These are phyloP conservation scores for Troides oblongomaculatus DNA, from an alignment of 2,888 invertebrate species.

Conservation along the genomic window DNA sequence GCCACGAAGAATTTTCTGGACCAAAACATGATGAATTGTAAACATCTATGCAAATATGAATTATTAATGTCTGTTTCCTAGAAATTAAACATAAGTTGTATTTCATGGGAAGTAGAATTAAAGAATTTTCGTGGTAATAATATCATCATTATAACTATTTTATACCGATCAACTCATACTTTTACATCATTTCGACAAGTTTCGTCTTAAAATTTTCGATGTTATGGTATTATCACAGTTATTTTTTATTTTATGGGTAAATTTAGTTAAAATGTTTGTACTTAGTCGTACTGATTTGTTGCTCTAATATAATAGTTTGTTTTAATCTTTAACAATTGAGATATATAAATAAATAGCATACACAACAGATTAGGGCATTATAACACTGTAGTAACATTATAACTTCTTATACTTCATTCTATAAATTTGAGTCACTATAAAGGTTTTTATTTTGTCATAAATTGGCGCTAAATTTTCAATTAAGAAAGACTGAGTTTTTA, in stretches of 20 bases:
- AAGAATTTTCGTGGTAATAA: slow-evolving; percentile 20
- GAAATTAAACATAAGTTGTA: slow-evolving; percentile 26
- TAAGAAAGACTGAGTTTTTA: slow-evolving; percentile 13
- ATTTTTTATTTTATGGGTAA: slow-evolving; percentile 4
- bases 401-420: background rate
- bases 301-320: slow-evolving; percentile 52
- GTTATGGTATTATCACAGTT: background rate
- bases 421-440: background rate
- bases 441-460: background rate
- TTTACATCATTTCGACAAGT: background rate
- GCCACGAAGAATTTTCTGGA: slow-evolving; percentile 97
- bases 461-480: slow-evolving; percentile 16
- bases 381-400: background rate
- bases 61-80: slow-evolving; percentile 30
- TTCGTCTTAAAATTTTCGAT: background rate
- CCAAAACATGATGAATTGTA: slow-evolving; percentile 98
- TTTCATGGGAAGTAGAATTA: slow-evolving; percentile 12
- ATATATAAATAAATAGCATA: background rate
- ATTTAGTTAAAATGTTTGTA: slow-evolving; percentile 51
- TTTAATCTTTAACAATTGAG: slow-evolving; percentile 35
- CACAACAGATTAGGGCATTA: slow-evolving; percentile 1
- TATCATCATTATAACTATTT: background rate
- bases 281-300: slow-evolving; percentile 62
- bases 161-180: background rate
- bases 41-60: slow-evolving; percentile 38